Base-by-base conservation (phyloP, 2,113 vertebrate species). In the Oreocharis arfaki region DNA sequence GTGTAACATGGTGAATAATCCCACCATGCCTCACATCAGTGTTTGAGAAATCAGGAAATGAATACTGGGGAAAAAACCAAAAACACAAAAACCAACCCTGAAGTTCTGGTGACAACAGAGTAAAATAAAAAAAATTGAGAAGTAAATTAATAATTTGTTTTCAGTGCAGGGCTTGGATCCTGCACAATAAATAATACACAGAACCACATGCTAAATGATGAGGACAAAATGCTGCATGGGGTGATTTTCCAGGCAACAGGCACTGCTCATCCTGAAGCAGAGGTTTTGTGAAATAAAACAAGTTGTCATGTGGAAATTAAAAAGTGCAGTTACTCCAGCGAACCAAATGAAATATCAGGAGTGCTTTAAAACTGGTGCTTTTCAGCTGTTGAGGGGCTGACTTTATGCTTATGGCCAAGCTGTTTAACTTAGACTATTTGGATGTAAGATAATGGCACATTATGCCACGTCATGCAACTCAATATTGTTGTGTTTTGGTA, bases 111-210 rank as follows among this genome's bases (percentile, higher is more conserved):
- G 49, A 57, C 28, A 84, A 17, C 28, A 47, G 6, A 65, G 22
- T 42, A 11, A 82, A 75, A 91, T 55, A 22, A 41, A 11, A 42
- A 77, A 77, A 79, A 53, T 6, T 0, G 11, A 78, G 44, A 41
- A 83, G 4, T 13, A 84, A 94, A 94, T 92, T 69, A 96, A 67
- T 88, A 84, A 78, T 89, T 92, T 0, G 19, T 70, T 93, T 89
- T 65, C 27, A 77, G 14, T 42, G 35, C 11, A 26, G 21, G 24
- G 52, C 49, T 84, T 92, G 41, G 49, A 37, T 84, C 28, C 44
- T n/a, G 14, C 44, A 32, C 11, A 27, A 68, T 92, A 84, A 96
- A 92, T 93, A 96, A 90, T 78, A 92, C 44, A 79, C 64, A 83
- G 95, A 83, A 57, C 23, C 78, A 56, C 44, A 46, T 60, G 61